Evolutionary conservation across 2,797 vertebrate species (phyloP).

Genomic region (Enteromius fasciolatus): DNA sequence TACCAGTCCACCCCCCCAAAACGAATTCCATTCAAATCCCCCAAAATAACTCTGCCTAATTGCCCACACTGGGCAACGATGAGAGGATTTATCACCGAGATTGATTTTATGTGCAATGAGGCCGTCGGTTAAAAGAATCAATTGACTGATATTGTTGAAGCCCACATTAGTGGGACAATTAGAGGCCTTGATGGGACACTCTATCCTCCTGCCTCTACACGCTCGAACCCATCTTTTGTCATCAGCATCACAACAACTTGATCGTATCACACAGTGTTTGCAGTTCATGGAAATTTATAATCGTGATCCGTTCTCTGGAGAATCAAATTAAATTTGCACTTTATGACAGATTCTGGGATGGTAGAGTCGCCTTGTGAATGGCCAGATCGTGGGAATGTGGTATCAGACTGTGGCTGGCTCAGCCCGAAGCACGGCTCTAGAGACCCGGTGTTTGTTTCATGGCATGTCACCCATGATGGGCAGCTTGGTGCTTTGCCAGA

Average conservation of each 20-base stretch:
- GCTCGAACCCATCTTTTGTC: constrained; percentile 34
- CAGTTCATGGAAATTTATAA: constrained; percentile 27
- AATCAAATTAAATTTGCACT: constrained; percentile 31
- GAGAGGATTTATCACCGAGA: constrained; percentile 32
- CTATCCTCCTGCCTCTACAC: constrained; percentile 21
- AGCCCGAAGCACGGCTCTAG: not conserved
- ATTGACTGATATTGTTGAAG: constrained; percentile 44
- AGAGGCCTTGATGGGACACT: constrained; percentile 38
- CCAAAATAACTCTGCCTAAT: constrained; percentile 56
- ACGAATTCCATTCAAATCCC: constrained; percentile 49
- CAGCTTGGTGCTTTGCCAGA: constrained; percentile 11
- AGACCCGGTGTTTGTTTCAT: constrained; percentile 25
- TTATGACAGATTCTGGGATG: constrained; percentile 17
- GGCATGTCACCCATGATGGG: constrained; percentile 26
- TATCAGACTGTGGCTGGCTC: constrained; percentile 16
- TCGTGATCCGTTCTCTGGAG: not conserved
- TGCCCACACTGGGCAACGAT: constrained; percentile 48
- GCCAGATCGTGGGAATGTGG: constrained; percentile 33
- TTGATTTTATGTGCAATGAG: constrained; percentile 44
- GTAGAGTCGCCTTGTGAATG: not conserved
- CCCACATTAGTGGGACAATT: constrained; percentile 45
- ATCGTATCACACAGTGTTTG: constrained; percentile 23
- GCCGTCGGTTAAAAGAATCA: constrained; percentile 40
- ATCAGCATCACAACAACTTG: constrained; percentile 37
- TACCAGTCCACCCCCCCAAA: constrained; percentile 26